Percentiles rank a stretch among this genome's conserved stretches.
phyloP scores from a whole-genome alignment of 2,888 invertebrate genomes.

The Tanytarsus gracilentus region DNA sequence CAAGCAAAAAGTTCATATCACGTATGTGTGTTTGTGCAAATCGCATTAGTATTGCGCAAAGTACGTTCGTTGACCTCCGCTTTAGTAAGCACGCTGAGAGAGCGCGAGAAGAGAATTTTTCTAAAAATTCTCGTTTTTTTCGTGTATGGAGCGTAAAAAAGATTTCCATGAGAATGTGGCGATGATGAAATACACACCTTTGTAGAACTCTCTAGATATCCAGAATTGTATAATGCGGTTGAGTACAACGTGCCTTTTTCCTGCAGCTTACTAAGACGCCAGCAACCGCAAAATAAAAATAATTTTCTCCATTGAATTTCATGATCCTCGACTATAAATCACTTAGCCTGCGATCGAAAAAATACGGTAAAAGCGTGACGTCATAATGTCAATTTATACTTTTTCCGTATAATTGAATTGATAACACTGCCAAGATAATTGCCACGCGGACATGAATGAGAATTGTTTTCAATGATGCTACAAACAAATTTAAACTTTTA shows the following conservation, averaged over 20 bases:
- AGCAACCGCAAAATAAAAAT: too few relatives aligned
- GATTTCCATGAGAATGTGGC: too few relatives aligned
- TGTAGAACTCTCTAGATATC: too few relatives aligned
- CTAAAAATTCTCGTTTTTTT: constrained; percentile 17
- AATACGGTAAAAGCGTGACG: neutral
- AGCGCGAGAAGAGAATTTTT: neutral
- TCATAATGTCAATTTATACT: neutral
- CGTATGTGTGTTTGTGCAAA: neutral
- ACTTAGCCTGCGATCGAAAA: too few relatives aligned
- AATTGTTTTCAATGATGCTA: neutral
- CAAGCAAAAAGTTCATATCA: constrained; percentile 2
- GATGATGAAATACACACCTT: too few relatives aligned
- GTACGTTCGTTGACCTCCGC: constrained; percentile 26
- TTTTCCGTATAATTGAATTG: neutral
- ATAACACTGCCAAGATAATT: neutral
- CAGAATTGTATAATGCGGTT: too few relatives aligned
- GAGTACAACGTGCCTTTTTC: too few relatives aligned
- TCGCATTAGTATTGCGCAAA: constrained; percentile 19
- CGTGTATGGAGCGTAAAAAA: neutral
- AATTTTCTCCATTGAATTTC: too few relatives aligned
- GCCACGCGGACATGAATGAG: neutral
- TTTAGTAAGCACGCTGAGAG: neutral
- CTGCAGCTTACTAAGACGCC: too few relatives aligned
- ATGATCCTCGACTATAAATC: neutral
- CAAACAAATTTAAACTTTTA: too few relatives aligned